phyloP scores from a whole-genome alignment of 2,888 invertebrate species.

The Elmis aenea region DNA sequence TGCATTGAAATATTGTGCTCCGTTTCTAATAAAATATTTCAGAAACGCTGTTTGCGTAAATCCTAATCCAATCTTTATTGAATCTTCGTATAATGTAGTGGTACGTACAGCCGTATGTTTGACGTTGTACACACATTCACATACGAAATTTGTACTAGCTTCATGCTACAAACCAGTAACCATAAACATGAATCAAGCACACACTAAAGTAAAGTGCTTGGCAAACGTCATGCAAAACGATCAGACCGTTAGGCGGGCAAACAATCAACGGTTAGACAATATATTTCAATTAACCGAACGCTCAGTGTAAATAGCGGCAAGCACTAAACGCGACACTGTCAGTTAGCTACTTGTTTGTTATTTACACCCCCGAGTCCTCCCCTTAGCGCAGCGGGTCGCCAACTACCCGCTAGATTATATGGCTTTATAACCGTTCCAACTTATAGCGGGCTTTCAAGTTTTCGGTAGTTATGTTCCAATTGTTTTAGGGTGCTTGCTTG shows the following conservation, averaged over 20 bases:
- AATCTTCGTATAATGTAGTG: too few relatives aligned
- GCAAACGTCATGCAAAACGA: conserved; percentile 32
- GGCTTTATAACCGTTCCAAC: conserved; percentile 30
- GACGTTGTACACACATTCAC: too few relatives aligned
- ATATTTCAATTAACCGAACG: conserved; percentile 45
- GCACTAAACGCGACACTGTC: conserved; percentile 38
- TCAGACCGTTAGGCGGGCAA: conserved; percentile 31
- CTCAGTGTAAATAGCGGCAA: conserved; percentile 37
- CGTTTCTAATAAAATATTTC: too few relatives aligned
- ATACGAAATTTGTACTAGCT: too few relatives aligned
- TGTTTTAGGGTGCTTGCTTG: conserved; percentile 23
- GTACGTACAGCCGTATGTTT: too few relatives aligned
- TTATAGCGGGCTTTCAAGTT: conserved; percentile 24
- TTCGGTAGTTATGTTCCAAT: conserved; percentile 30
- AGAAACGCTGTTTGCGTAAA: too few relatives aligned
- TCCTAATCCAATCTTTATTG: too few relatives aligned
- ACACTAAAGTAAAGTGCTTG: conserved; percentile 26
- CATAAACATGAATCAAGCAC: conserved; percentile 36
- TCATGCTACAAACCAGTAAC: too few relatives aligned
- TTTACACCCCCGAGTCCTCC: conserved; percentile 37
- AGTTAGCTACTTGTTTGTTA: conserved; percentile 46
- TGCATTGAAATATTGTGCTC: too few relatives aligned
- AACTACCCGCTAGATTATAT: conserved; percentile 35
- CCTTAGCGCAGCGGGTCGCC: conserved; percentile 29
- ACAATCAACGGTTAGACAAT: conserved; percentile 44